Percentiles rank a stretch among this genome's conserved stretches.
phyloP scores from a whole-genome alignment of 2,797 vertebrate species.

The Echiichthys vipera region DNA sequence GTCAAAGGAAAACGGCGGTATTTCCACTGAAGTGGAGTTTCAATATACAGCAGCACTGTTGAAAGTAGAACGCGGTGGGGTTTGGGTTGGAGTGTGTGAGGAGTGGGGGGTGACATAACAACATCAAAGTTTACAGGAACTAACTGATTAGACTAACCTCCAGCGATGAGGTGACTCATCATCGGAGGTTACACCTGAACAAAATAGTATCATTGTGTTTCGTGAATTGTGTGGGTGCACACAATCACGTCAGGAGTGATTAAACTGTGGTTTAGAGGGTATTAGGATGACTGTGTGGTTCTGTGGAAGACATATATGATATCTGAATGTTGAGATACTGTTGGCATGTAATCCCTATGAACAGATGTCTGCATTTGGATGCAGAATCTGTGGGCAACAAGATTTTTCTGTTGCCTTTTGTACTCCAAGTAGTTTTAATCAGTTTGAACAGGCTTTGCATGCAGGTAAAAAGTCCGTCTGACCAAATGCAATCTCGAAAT shows the following conservation, averaged over 20 bases:
- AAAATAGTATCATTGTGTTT: neutral
- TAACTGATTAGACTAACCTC: slow-evolving; percentile 18
- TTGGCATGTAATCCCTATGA: too few species aligned
- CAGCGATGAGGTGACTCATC: slow-evolving; percentile 51
- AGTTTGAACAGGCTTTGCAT: too few species aligned
- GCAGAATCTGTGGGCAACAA: too few species aligned
- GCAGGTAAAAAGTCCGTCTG: too few species aligned
- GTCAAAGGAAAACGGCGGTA: neutral
- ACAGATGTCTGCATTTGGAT: too few species aligned
- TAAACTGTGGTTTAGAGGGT: slow-evolving; percentile 23
- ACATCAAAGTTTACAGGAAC: slow-evolving; percentile 46
- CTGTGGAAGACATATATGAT: neutral
- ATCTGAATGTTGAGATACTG: too few species aligned
- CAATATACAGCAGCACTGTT: neutral
- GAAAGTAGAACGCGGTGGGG: slow-evolving; percentile 42
- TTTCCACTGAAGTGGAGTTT: slow-evolving; percentile 14
- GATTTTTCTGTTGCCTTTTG: too few species aligned
- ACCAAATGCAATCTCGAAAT: too few species aligned
- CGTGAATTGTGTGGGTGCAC: slow-evolving; percentile 43
- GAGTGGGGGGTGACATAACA: slow-evolving; percentile 40
- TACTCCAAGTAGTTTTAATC: too few species aligned
- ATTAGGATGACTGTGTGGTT: neutral
- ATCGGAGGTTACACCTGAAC: neutral
- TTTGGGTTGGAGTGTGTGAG: slow-evolving; percentile 15
- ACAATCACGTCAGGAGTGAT: slow-evolving; percentile 1